Conservation (phyloP, 2,888 invertebrate species). For the Sphecodes monilicornis region DNA sequence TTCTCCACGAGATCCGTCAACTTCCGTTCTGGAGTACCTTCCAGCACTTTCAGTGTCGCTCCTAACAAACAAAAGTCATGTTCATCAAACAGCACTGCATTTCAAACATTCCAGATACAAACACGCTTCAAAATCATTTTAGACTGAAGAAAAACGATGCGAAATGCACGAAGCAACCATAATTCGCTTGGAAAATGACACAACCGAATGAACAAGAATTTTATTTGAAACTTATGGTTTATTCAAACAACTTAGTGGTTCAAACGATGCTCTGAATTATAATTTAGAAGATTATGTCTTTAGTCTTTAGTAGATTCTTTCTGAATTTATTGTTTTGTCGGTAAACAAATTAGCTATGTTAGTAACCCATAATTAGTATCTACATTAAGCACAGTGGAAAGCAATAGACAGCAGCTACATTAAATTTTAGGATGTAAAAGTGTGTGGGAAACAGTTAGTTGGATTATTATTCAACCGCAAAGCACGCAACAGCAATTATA, state of each 20-base stretch:
- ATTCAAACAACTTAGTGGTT: background rate
- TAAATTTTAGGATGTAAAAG: background rate
- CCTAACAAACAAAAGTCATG: slow-evolving; percentile 79
- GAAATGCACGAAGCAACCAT: background rate
- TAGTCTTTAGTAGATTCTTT: no score
- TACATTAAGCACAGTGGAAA: background rate
- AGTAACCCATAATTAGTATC: background rate
- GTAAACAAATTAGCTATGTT: background rate
- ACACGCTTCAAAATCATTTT: background rate
- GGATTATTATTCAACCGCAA: background rate
- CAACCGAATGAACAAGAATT: background rate
- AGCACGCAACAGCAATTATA: background rate
- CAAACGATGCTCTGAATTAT: background rate
- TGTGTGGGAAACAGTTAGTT: background rate
- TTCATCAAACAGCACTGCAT: background rate
- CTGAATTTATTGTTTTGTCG: background rate
- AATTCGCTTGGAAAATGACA: background rate
- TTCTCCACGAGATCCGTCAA: slow-evolving; percentile 76
- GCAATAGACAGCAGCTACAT: background rate
- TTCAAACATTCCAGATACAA: background rate
- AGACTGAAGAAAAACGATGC: background rate
- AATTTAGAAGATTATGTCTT: background rate
- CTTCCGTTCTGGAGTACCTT: slow-evolving; percentile 81
- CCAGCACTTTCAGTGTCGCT: slow-evolving; percentile 90
- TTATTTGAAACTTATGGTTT: background rate